Percentiles rank a stretch among this genome's conserved stretches.
These are phyloP conservation scores for Drosophila robusta DNA, from an alignment of 2,888 invertebrate species.

Conservation along the genomic window DNA sequence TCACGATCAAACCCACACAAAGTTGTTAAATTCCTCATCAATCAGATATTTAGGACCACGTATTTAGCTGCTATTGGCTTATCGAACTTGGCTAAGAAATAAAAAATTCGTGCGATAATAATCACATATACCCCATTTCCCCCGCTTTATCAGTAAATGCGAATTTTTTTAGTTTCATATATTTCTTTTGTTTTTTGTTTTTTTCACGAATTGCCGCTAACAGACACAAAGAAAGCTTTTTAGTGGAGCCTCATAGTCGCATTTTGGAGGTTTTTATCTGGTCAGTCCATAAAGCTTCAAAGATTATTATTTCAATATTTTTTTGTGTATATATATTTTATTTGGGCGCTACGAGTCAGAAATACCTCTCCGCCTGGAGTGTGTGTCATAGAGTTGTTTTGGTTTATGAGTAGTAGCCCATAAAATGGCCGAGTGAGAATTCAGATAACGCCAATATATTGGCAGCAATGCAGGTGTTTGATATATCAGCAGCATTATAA, in stretches of 20 bases:
- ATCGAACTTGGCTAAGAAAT: conserved; percentile 45
- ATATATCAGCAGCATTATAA: conserved; percentile 39
- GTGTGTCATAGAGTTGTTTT: conserved; percentile 46
- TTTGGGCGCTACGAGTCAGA: conserved; percentile 6
- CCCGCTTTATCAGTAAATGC: conserved; percentile 41
- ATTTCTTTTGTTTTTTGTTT: conserved; percentile 10
- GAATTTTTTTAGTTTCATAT: conserved; percentile 16
- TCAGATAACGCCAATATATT: conserved; percentile 21
- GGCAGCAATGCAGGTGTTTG: conserved; percentile 19
- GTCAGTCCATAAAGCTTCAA: conserved; percentile 50
- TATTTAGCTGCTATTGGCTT: conserved; percentile 19
- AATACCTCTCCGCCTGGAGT: conserved; percentile 15
- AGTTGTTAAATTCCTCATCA: neutral
- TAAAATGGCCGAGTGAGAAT: conserved; percentile 29
- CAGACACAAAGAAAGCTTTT: conserved; percentile 26
- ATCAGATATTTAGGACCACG: conserved; percentile 15
- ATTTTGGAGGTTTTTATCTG: conserved; percentile 54
- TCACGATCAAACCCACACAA: conserved; percentile 17
- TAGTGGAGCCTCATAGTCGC: conserved; percentile 19
- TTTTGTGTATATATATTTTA: conserved; percentile 5
- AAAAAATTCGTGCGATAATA: conserved; percentile 56
- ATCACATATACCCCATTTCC: conserved; percentile 48
- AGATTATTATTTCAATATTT: conserved; percentile 58
- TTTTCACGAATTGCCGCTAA: conserved; percentile 15
- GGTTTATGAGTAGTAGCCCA: conserved; percentile 49